Evolutionary conservation across 2,113 vertebrate genomes (phyloP), one percentile per base, ranked within the genome.

Genomic region (Pachypanchax playfairii): DNA sequence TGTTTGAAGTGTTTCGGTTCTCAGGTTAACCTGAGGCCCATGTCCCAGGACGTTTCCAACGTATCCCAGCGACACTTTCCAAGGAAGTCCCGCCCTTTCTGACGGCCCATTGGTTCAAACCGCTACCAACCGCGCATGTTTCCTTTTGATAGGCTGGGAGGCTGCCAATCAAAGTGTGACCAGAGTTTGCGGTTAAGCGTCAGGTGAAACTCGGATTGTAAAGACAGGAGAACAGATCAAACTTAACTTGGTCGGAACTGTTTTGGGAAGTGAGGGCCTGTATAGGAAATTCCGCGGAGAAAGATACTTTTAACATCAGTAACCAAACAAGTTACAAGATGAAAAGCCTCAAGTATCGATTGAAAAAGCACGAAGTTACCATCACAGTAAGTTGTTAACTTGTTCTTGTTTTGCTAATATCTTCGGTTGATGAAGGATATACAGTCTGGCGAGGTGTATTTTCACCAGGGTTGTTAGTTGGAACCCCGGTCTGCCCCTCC

Each of bases 261-360:
- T 73, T 66, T 9, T 20, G 24, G 3, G 3, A 66, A 54, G 7
- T 60, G 22, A 39, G 20, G 29, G 6, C 8, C 24, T 58, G 13
- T 78, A 73, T 21, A 57, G 62, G 21, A 43, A 41, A 5, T n/a
- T 52, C 4, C 8, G 20, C 17, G 28, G 4, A 17, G 21, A n/a
- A 60, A 36, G 52, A 24, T 33, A 39, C 22, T 47, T 60, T 50
- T 66, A 42, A 39, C 39, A 47, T 1, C 18, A 2, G 54, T n/a
- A 35, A 8, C 10, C 36, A 35, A 46, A 36, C 47, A 36, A 49
- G 17, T 60, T 48, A 52, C 75, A 88, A 93, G 48, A 89, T 97
- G 96, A 98, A 97, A 93, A 96, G 94, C 85, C 91, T 98, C 44
- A 96, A 95, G 87, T 95, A 95, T 73, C 92, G 95, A 6, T 75